A percentile compares a stretch with the other conserved stretches of the same genome.
phyloP scores from a whole-genome alignment of 2,797 vertebrate genomes.

The Arnoldichthys spilopterus region DNA sequence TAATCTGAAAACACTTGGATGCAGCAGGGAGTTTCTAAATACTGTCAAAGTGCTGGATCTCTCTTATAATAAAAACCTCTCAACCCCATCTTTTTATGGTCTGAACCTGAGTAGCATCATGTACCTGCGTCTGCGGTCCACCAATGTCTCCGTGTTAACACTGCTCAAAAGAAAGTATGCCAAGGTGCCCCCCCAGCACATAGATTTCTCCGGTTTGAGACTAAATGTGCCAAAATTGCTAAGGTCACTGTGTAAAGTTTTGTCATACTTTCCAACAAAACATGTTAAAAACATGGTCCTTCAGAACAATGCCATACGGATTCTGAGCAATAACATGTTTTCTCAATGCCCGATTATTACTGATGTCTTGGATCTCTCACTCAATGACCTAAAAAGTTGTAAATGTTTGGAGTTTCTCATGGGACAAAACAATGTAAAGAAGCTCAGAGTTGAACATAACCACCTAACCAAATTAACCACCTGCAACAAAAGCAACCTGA shows the following conservation, averaged over 20 bases:
- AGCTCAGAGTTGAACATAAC: constrained; percentile 71
- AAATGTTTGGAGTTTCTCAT: constrained; percentile 70
- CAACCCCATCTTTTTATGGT: constrained; percentile 62
- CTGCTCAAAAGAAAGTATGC: constrained; percentile 65
- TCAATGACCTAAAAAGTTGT: constrained; percentile 57
- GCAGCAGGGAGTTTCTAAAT: constrained; percentile 61
- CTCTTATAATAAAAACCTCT: constrained; percentile 68
- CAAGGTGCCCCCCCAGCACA: constrained; percentile 56
- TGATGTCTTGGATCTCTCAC: constrained; percentile 68
- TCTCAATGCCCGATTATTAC: constrained; percentile 66
- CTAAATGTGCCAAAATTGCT: constrained; percentile 48
- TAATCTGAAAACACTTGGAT: constrained; percentile 66
- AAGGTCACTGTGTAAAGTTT: constrained; percentile 64
- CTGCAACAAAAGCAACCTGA: constrained; percentile 24
- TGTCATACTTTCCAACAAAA: constrained; percentile 43
- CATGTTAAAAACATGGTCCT: constrained; percentile 57
- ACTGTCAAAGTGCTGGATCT: constrained; percentile 70
- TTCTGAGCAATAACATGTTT: constrained; percentile 51
- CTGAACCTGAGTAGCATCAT: constrained; percentile 66
- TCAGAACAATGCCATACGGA: constrained; percentile 60
- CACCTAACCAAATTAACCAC: constrained; percentile 48
- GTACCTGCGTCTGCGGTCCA: constrained; percentile 67
- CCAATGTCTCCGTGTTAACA: constrained; percentile 62
- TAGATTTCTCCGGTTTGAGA: constrained; percentile 75
- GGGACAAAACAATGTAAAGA: constrained; percentile 54